Conservation (phyloP, 2,113 vertebrate genomes). For the Todiramphus chloris region DNA sequence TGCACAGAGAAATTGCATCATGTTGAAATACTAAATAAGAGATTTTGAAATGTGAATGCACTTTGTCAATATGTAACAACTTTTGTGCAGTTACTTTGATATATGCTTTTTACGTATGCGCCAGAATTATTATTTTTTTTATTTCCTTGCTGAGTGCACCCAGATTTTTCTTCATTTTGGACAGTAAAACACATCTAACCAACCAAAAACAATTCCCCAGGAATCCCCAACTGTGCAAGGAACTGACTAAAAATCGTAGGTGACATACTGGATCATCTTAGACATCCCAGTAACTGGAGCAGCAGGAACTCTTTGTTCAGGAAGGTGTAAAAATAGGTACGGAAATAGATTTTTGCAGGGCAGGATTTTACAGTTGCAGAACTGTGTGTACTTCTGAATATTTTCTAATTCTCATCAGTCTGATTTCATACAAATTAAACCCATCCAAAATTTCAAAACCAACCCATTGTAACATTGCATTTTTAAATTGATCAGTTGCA, state of each 20-base stretch:
- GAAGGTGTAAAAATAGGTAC: neutral
- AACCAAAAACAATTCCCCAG: neutral
- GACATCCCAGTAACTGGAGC: neutral
- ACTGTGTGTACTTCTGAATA: neutral
- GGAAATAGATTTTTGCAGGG: neutral
- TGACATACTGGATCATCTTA: neutral
- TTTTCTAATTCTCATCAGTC: neutral
- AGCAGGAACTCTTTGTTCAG: neutral
- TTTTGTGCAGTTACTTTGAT: neutral
- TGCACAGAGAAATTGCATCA: neutral
- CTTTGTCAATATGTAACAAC: neutral
- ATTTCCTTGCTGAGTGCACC: neutral
- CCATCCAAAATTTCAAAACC: neutral
- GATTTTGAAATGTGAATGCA: neutral
- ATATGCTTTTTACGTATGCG: neutral
- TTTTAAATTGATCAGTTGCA: neutral
- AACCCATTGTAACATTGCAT: neutral
- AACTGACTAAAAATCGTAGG: neutral
- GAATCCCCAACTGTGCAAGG: neutral
- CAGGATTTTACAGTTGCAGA: neutral
- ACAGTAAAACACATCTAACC: neutral
- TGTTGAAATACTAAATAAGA: neutral
- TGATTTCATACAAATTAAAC: neutral
- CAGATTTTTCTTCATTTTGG: neutral
- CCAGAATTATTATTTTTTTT: neutral